Evolutionary conservation across 1,140 invertebrate genomes (phyloP), one percentile per base, ranked within the genome.

Genomic region (Augochlora pura): DNA sequence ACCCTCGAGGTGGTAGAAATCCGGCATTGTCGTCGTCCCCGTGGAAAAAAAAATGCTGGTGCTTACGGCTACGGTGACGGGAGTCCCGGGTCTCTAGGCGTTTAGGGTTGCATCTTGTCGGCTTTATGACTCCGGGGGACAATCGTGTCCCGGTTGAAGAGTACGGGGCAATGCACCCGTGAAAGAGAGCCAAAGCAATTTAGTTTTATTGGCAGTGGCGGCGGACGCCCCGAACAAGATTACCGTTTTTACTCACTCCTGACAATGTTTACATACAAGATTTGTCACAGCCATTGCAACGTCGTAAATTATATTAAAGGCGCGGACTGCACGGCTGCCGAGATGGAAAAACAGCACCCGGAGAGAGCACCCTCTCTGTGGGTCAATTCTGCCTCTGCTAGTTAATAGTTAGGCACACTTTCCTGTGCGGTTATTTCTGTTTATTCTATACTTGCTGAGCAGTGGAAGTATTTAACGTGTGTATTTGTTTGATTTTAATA

Each of bases 221-320:
- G 68, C 66, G 52, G 66, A 32, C 63, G 74, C 54, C 42, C 46
- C 46, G 12, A 49, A 62, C 62, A 86, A 5, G 21, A 77, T 84
- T 87, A 84, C 80, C 85, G 88, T 89, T 92, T 91, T 91, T 92
- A 90, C 87, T 82, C 71, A 71, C 79, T 85, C 73, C 86, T 89
- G 83, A 90, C 91, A 90, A 89, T 91, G 91, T 92, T 90, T 90
- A 87, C 88, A 90, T 90, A 90, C 89, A 88, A 86, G 88, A 92
- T 92, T 92, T 91, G 91, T 92, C 89, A 91, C 87, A 86, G 90
- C 80, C 77, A 89, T 92, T 90, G 88, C 86, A 78, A 85, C 69
- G 83, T 85, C 88, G 81, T 92, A 92, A 92, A 92, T 91, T 91
- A 91, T 91, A 91, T 86, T 75, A 21, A n/a, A 38, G 72, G 42